Conservation (phyloP, 2,797 vertebrate species). For the Morelia viridis region DNA sequence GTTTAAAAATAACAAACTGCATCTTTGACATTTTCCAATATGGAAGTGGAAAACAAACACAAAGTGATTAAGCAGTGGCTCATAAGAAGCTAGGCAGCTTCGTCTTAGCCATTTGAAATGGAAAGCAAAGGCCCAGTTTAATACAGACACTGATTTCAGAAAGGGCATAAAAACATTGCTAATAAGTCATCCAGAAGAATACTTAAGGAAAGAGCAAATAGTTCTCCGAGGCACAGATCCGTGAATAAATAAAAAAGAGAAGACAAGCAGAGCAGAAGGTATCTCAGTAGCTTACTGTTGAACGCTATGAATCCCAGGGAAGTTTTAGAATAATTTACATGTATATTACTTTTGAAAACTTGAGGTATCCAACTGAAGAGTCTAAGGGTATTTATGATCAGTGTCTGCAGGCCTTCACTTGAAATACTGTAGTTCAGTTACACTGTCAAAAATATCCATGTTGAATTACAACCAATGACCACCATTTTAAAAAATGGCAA, state of each 20-base stretch:
- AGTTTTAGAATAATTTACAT: background rate
- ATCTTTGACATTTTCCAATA: slow-evolving; percentile 32
- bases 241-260: slow-evolving; percentile 2
- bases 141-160: slow-evolving; percentile 5
- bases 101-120: slow-evolving; percentile 27
- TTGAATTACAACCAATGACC: background rate
- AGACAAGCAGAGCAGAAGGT: background rate
- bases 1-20: slow-evolving; percentile 10
- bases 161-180: slow-evolving; percentile 14
- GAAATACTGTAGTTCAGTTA: accelerated
- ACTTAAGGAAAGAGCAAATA: slow-evolving; percentile 21
- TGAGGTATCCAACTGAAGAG: background rate
- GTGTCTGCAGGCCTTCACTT: background rate
- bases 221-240: slow-evolving; percentile 28
- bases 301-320: background rate
- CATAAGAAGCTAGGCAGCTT: background rate
- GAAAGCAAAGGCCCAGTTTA: background rate
- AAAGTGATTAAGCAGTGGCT: slow-evolving; percentile 19
- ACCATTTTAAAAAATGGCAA: background rate
- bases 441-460: accelerated
- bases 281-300: background rate
- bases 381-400: background rate
- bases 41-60: background rate
- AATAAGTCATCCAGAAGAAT: slow-evolving; percentile 18
- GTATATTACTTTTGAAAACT: background rate